A percentile compares a stretch with the other conserved stretches of the same genome.
phyloP scores from a whole-genome alignment of 2,888 invertebrate genomes.

The Lampropteryx suffumata region DNA sequence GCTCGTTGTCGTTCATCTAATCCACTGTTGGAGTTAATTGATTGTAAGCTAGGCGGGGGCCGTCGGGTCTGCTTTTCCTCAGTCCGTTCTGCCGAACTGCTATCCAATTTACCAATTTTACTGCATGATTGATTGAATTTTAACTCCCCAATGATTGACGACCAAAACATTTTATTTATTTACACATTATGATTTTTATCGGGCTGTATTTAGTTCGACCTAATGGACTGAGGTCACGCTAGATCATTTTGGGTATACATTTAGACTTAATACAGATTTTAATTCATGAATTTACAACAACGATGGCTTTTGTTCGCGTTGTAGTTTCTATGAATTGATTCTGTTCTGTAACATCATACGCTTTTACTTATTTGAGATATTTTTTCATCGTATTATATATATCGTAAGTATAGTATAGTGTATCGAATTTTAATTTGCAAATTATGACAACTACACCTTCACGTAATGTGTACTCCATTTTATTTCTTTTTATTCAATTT shows the following conservation, averaged over 20 bases:
- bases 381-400: slow-evolving; percentile 80
- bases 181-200: slow-evolving; percentile 33
- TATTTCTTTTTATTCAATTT: slow-evolving; percentile 43
- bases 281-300: slow-evolving; percentile 47
- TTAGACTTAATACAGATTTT: slow-evolving; percentile 54
- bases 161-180: slow-evolving; percentile 36
- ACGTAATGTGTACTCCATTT: slow-evolving; percentile 51
- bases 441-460: slow-evolving; percentile 75
- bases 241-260: slow-evolving; percentile 50
- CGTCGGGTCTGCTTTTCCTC: slow-evolving; percentile 54
- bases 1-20: slow-evolving; percentile 63
- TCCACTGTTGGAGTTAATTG: slow-evolving; percentile 56
- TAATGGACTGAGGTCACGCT: slow-evolving; percentile 60
- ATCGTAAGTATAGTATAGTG: slow-evolving; percentile 69
- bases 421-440: slow-evolving; percentile 71
- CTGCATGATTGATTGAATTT: slow-evolving; percentile 39
- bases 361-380: slow-evolving; percentile 78
- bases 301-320: slow-evolving; percentile 31
- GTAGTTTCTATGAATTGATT: slow-evolving; percentile 53
- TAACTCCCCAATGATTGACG: slow-evolving; percentile 28
- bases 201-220: slow-evolving; percentile 42
- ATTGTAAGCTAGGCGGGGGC: slow-evolving; percentile 41
- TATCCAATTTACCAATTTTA: slow-evolving; percentile 19
- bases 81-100: slow-evolving; percentile 54
- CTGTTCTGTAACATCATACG: slow-evolving; percentile 72